These are phyloP conservation scores for Gulo gulo DNA, from an alignment of 2,113 vertebrate genomes.

Conservation along the genomic window DNA sequence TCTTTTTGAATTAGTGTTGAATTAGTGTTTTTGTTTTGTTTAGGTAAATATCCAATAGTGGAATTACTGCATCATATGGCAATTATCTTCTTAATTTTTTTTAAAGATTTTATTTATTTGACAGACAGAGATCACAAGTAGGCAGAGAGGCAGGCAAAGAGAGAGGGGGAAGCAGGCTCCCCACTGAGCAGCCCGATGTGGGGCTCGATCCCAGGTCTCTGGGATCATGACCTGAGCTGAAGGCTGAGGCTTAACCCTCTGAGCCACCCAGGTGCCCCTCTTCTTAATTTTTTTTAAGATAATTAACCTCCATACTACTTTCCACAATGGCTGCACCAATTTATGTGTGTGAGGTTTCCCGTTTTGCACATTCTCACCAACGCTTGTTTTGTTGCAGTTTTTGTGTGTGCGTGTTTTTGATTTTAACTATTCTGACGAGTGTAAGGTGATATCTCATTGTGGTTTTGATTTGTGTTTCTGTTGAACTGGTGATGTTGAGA, in stretches of 20 bases:
- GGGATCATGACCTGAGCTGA: no score
- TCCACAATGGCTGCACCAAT: background rate
- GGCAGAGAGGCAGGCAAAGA: no score
- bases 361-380: background rate
- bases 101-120: no score
- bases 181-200: no score
- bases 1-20: background rate
- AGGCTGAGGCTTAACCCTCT: no score
- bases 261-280: no score
- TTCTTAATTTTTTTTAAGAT: background rate
- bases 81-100: background rate
- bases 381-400: background rate
- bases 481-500: background rate
- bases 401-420: accelerated
- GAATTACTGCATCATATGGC: background rate
- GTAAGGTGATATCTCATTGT: background rate
- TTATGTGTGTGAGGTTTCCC: background rate
- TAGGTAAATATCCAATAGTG: background rate
- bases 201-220: no score
- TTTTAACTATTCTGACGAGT: background rate
- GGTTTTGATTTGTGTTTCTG: background rate
- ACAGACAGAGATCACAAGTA: no score
- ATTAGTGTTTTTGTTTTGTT: background rate
- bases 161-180: no score
- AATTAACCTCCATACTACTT: background rate